phyloP scores from a whole-genome alignment of 2,888 invertebrate species.

The Embidobia sp. region DNA sequence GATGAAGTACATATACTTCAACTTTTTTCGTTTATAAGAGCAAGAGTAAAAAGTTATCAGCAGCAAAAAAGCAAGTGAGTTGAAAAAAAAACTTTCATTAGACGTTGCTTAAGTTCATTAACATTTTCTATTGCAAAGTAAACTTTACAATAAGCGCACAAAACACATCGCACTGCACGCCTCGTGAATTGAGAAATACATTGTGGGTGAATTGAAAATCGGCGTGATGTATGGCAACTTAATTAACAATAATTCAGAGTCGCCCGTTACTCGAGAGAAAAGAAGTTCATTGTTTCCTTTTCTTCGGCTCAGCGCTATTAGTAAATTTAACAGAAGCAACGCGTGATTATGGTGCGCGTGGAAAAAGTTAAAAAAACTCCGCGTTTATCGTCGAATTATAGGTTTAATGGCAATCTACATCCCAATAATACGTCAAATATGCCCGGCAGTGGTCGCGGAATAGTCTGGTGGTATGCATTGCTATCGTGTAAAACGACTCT shows the following conservation, averaged over 20 bases:
- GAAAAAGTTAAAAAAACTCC: slow-evolving; percentile 8
- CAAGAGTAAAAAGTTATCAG: too few relatives aligned
- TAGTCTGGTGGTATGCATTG: slow-evolving; percentile 21
- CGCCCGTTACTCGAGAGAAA: slow-evolving; percentile 7
- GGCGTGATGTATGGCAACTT: not conserved
- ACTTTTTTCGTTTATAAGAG: too few relatives aligned
- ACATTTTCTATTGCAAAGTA: too few relatives aligned
- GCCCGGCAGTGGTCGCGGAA: slow-evolving; percentile 37
- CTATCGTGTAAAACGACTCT: slow-evolving; percentile 46
- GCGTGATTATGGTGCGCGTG: slow-evolving; percentile 12
- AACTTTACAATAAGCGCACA: too few relatives aligned
- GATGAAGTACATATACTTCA: too few relatives aligned
- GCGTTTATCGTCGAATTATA: slow-evolving; percentile 40
- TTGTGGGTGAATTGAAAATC: slow-evolving; percentile 7
- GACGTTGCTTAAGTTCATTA: too few relatives aligned
- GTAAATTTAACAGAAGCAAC: slow-evolving; percentile 25
- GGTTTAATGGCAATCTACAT: slow-evolving; percentile 53
- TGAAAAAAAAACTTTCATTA: too few relatives aligned
- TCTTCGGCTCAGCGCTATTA: slow-evolving; percentile 25
- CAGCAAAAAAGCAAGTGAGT: too few relatives aligned
- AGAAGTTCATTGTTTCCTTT: slow-evolving; percentile 20
- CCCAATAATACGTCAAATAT: slow-evolving; percentile 54
- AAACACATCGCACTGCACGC: too few relatives aligned
- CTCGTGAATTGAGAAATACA: too few relatives aligned
- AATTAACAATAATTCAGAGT: slow-evolving; percentile 4